These are phyloP conservation scores for Centropyge bicolor DNA, from an alignment of 2,797 vertebrate genomes.

Conservation along the genomic window DNA sequence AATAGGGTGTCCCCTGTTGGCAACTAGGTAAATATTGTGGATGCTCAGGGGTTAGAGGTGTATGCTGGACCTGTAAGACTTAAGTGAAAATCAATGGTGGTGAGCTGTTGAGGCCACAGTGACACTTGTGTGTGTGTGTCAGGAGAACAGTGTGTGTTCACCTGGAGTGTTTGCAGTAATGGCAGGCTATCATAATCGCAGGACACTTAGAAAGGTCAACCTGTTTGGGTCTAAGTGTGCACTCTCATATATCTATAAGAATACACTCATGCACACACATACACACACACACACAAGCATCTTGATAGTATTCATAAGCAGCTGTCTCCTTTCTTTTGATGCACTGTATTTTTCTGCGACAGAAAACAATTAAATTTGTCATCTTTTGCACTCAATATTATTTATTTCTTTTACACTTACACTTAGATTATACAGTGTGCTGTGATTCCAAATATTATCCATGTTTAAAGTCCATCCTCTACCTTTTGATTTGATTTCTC, in stretches of 20 bases:
- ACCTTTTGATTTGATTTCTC: slow-evolving; percentile 68
- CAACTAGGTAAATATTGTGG: slow-evolving; percentile 84
- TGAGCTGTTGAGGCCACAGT: slow-evolving; percentile 65
- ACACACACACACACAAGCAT: background rate
- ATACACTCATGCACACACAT: slow-evolving; percentile 1
- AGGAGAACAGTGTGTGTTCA: slow-evolving; percentile 51
- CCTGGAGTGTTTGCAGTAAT: slow-evolving; percentile 78
- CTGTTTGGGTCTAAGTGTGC: slow-evolving; percentile 69
- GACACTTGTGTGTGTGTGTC: slow-evolving; percentile 48
- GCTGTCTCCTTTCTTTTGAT: background rate
- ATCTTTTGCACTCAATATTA: background rate
- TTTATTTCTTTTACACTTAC: background rate
- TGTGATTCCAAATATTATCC: slow-evolving; percentile 24
- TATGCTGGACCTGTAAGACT: slow-evolving; percentile 76
- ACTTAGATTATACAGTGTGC: background rate
- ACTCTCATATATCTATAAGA: slow-evolving; percentile 33
- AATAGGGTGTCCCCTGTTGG: slow-evolving; percentile 81
- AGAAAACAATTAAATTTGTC: background rate
- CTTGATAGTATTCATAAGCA: background rate
- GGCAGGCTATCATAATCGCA: slow-evolving; percentile 76
- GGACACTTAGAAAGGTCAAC: slow-evolving; percentile 71
- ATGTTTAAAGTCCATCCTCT: slow-evolving; percentile 45
- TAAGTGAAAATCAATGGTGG: slow-evolving; percentile 86
- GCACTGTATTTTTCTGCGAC: background rate
- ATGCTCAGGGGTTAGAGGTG: slow-evolving; percentile 77